These are phyloP conservation scores for Macrotis lagotis DNA, from an alignment of 2,113 vertebrate species.

Conservation along the genomic window DNA sequence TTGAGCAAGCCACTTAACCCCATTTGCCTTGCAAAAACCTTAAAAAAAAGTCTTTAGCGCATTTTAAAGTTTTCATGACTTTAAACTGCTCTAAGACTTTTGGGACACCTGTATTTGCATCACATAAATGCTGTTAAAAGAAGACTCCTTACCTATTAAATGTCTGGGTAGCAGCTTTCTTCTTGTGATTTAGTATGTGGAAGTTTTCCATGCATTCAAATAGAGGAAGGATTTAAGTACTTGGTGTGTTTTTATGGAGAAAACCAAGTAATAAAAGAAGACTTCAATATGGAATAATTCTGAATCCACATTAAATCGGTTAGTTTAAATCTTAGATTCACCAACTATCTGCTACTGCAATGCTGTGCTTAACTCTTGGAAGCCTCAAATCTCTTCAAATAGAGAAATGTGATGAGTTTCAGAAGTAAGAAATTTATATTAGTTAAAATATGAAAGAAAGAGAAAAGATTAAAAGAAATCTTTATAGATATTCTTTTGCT, in stretches of 20 bases:
- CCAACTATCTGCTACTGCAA: neutral
- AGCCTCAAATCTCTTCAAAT: conserved; percentile 33
- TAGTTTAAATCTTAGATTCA: neutral
- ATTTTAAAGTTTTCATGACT: neutral
- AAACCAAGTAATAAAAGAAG: neutral
- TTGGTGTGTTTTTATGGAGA: neutral
- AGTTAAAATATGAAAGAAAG: conserved; percentile 7
- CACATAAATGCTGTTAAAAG: neutral
- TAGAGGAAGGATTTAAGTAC: neutral
- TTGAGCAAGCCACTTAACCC: too few relatives aligned
- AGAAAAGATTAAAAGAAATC: conserved; percentile 36
- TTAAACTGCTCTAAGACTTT: neutral
- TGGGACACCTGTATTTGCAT: neutral
- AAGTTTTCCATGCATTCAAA: neutral
- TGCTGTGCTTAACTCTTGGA: neutral
- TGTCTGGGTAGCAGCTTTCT: neutral
- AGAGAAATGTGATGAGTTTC: conserved; percentile 6
- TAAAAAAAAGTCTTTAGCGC: too few relatives aligned
- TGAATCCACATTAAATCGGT: conserved; percentile 3
- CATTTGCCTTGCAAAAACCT: too few relatives aligned
- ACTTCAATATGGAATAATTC: neutral
- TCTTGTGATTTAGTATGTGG: neutral
- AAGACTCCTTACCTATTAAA: neutral
- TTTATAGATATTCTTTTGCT: neutral
- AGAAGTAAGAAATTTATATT: conserved; percentile 45